phyloP scores from a whole-genome alignment of 2,113 vertebrate genomes.

The Gavialis gangeticus region DNA sequence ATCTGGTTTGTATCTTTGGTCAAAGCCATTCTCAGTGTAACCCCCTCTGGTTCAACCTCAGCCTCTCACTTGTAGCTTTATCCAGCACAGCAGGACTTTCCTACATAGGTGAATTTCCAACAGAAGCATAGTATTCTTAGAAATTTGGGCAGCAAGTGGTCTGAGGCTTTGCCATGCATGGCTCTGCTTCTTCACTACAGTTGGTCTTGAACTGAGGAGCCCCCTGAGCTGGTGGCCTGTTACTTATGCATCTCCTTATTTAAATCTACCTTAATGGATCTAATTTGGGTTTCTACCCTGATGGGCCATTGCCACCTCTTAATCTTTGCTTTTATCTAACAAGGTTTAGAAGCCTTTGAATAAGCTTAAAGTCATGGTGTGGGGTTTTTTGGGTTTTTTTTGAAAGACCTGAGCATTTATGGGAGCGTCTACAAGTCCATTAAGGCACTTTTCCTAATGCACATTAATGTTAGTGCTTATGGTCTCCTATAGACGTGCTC shows the following conservation, averaged over 20 bases:
- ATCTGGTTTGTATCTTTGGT: neutral
- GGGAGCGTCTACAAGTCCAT: neutral
- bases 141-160: slow-evolving; percentile 53
- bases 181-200: slow-evolving; percentile 15
- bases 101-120: slow-evolving; percentile 43
- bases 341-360: slow-evolving; percentile 4
- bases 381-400: neutral
- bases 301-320: slow-evolving; percentile 37
- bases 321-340: slow-evolving; percentile 46
- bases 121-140: slow-evolving; percentile 27
- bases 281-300: slow-evolving; percentile 57
- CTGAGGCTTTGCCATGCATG: slow-evolving; percentile 42
- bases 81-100: slow-evolving; percentile 62
- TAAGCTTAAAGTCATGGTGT: neutral
- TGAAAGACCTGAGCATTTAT: neutral
- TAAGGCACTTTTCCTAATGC: too few species aligned
- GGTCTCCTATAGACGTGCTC: too few species aligned
- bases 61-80: slow-evolving; percentile 51
- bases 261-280: slow-evolving; percentile 58
- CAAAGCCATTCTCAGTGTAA: slow-evolving; percentile 32
- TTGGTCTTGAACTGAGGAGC: slow-evolving; percentile 51
- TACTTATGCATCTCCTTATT: slow-evolving; percentile 59
- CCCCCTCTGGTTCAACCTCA: slow-evolving; percentile 38
- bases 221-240: slow-evolving; percentile 33
- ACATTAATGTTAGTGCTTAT: too few species aligned